Base-by-base conservation (phyloP, 2,888 invertebrate genomes). In the Neoascia interrupta region DNA sequence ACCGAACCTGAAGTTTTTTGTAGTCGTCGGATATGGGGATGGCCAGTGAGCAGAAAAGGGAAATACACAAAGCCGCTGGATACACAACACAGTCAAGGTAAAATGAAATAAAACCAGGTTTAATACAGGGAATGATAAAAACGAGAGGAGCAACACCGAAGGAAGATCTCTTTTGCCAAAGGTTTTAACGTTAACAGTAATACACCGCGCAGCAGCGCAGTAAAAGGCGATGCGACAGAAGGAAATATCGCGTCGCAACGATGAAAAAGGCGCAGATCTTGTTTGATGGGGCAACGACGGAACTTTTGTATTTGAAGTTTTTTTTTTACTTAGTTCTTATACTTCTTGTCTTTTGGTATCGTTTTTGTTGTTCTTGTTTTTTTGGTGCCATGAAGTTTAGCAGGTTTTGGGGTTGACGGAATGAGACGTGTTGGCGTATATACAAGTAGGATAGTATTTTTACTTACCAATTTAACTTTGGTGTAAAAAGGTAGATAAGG, bases 1-100 rank as follows among this genome's bases (percentile, higher is more conserved):
- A 79, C 82, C 83, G 81, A 82, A 82, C 81, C 84, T 83, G 81
- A n/a, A n/a, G n/a, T n/a, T n/a, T n/a, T n/a, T 80, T 83, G 54
- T 51, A 58, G 58, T 72, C 47, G 19, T 11, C 6, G 11, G 8
- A n/a, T n/a, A n/a, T 53, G 49, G 28, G 53, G 64, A 56, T 66
- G 61, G 56, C 73, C 60, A 73, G 31, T 79, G 72, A 73, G 56
- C 66, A 72, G 49, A 36, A 53, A 66, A n/a, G n/a, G n/a, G n/a
- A n/a, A n/a, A n/a, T n/a, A n/a, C 28, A 54, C 39, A 56, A 68
- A 69, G 60, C 51, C 36, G 18, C 15, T 45, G 53, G 43, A 45
- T 47, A 13, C 11, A 28, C n/a, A n/a, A n/a, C n/a, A n/a, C n/a
- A n/a, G n/a, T n/a, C n/a, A n/a, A n/a, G n/a, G n/a, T n/a, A n/a